Evolutionary conservation across 2,888 invertebrate species (phyloP).

Genomic region (Euplagia quadripunctaria): DNA sequence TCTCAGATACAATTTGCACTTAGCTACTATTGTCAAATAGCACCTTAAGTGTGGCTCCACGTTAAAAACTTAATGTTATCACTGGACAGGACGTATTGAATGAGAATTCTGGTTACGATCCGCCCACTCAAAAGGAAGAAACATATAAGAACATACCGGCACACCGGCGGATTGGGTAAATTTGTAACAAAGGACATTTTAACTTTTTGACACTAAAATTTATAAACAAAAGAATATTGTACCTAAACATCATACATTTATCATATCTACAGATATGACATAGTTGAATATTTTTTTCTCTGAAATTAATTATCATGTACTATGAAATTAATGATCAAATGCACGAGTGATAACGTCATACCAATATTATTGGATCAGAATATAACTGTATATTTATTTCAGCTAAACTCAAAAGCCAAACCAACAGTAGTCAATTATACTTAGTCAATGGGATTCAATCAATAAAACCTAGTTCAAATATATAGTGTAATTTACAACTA

Average conservation of each 20-base stretch:
- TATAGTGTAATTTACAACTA: constrained; percentile 47
- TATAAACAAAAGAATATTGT: background rate
- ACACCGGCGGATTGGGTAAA: background rate
- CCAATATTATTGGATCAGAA: constrained; percentile 3
- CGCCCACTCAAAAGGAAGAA: background rate
- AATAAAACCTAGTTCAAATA: constrained; percentile 46
- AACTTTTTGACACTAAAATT: background rate
- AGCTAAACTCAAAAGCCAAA: constrained; percentile 72
- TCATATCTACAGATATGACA: background rate
- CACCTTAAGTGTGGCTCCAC: constrained; percentile 71
- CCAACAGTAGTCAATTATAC: constrained; percentile 58
- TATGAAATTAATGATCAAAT: background rate
- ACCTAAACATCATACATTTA: background rate
- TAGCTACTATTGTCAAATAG: constrained; percentile 79
- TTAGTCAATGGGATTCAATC: constrained; percentile 53
- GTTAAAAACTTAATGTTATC: constrained; percentile 38
- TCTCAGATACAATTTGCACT: constrained; percentile 85
- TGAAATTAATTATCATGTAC: background rate
- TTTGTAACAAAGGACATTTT: background rate
- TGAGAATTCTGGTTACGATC: constrained; percentile 16
- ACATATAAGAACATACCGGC: background rate
- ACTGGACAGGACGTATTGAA: constrained; percentile 23
- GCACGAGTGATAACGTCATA: constrained; percentile 43
- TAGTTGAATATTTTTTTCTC: background rate
- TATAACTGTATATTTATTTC: constrained; percentile 43